Base-by-base conservation (phyloP, 2,888 invertebrate genomes). In the Hydriomena furcata region DNA sequence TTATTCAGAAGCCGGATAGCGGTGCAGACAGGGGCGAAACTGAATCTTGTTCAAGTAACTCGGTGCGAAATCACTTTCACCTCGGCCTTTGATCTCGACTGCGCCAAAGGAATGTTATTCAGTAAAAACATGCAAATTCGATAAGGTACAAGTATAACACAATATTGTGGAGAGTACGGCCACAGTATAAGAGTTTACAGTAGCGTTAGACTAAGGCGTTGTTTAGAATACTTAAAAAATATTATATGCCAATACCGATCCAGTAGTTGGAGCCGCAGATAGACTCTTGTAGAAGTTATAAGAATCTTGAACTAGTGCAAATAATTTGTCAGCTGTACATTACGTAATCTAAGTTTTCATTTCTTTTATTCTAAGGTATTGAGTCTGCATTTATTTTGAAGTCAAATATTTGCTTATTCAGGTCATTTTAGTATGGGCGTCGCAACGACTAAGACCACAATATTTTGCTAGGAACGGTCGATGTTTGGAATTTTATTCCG, bases 111-210 rank as follows among this genome's bases (percentile, higher is more conserved):
- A 87, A 90, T 86, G 84, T 87, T 89, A 86, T 89, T 86, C 88
- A 86, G 90, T 88, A 90, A 90, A 90, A 90, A 90, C 89, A 90
- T 90, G 90, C 86, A 90, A 90, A 90, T 90, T 89, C 87, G 89
- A 90, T 90, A 88, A 89, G 84, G 86, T 88, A 89, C 89, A 89
- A 90, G 86, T 88, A 89, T 89, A 89, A 90, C 84, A 88, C 87
- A 88, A 89, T 89, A 87, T 89, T 87, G 83, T 78, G 73, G 71
- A 76, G 78, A 80, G 76, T 52, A 56, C 30, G 50, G 30, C 10
- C 40, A 30, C 37, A 43, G 49, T 43, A 12, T 13, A 17, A 17
- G 23, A 31, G 37, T 32, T 2, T 27, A 13, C 49, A 49, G 49
- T 21, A 32, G 38, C 12, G 40, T 30, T 12, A 4, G 27, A 17